Evolutionary conservation across 1,140 invertebrate species (phyloP), one percentile per base, ranked within the genome.

Genomic region (Drosophila navojoa): DNA sequence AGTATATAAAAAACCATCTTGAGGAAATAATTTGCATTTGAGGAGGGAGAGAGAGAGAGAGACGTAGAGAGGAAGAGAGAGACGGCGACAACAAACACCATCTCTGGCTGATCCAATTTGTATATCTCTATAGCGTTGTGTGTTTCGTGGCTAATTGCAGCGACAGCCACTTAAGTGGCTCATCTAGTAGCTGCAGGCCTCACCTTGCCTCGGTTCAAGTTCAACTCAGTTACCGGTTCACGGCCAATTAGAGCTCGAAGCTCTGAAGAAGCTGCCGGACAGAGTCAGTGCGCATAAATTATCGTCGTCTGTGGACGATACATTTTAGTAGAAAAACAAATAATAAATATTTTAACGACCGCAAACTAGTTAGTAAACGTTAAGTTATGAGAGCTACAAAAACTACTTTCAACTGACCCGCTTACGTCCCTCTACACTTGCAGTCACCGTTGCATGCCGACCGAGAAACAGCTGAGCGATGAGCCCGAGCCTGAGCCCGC

Each of bases 11-110:
- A 63, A 53, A 29, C 11, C 38, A 84, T 70, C 70, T 70, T 89
- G 77, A 84, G 84, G 84, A 89, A 89, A 89, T 80, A 71, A 89
- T 89, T 89, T 89, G 79, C 84, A 89, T 80, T 59, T 69, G 25
- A 45, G 50, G 59, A 62, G 22, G 73, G 40, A 44, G 5, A 29
- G 27, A 5, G 38, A 47, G 27, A 60, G 38, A 38, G 16, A 10
- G 3, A 45, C n/a, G n/a, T n/a, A n/a, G n/a, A n/a, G n/a, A n/a
- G n/a, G n/a, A 50, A 62, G 22, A 76, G 40, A 49, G 38, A 47
- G 27, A 53, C 47, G 25, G 15, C 25, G 1, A 45, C 40, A 54
- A 50, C 32, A 40, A 57, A 55, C 29, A 61, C 35, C 42, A 45
- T 58, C 29, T 44, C 47, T 32, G 50, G 62, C 49, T 71, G 68